These are phyloP conservation scores for Pammene fasciana DNA, from an alignment of 2,888 invertebrate species.

Conservation along the genomic window DNA sequence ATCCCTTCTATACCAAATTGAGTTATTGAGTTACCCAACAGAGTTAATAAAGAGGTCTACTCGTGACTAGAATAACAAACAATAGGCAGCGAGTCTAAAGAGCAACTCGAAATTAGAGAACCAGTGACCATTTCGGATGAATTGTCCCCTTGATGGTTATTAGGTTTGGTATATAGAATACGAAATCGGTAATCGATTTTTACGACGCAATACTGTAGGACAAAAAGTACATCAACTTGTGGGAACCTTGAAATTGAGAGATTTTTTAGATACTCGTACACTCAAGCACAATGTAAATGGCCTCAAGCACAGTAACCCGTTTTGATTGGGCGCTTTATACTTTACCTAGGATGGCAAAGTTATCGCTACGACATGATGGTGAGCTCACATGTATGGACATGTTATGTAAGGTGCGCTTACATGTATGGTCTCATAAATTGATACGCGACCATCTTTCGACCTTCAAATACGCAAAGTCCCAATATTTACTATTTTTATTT, in stretches of 20 bases:
- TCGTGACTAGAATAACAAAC: conserved; percentile 66
- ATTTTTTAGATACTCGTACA: no score
- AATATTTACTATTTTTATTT: no score
- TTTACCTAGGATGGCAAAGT: no score
- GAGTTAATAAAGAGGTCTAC: conserved; percentile 74
- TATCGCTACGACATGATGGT: no score
- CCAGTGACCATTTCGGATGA: conserved; percentile 47
- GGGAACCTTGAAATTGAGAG: neutral
- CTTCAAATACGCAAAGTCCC: no score
- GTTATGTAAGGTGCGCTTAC: no score
- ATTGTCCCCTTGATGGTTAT: conserved; percentile 60
- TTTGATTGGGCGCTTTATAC: no score
- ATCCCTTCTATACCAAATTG: conserved; percentile 75
- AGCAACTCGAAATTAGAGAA: conserved; percentile 60
- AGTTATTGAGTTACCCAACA: conserved; percentile 77
- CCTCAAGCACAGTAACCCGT: no score
- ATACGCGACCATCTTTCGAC: no score
- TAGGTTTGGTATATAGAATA: conserved; percentile 58
- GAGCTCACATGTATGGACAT: no score
- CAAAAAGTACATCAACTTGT: conserved; percentile 5
- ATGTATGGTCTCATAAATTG: no score
- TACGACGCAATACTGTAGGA: conserved; percentile 46
- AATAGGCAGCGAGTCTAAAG: conserved; percentile 35
- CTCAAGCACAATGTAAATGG: no score
- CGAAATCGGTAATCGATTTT: conserved; percentile 52